Conservation (phyloP, 2,888 invertebrate genomes). For the Bellardia pandia region DNA sequence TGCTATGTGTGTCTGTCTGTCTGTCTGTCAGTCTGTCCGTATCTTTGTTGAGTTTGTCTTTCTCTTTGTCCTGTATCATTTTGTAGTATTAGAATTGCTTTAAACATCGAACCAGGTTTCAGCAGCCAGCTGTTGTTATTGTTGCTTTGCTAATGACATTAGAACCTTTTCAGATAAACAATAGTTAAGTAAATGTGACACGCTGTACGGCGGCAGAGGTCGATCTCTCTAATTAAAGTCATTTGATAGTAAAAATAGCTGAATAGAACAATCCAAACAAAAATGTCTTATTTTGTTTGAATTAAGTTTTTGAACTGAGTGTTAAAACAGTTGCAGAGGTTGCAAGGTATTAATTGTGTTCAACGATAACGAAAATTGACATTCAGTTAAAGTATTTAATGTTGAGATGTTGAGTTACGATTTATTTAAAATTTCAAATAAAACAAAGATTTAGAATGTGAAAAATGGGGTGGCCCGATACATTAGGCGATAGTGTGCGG, state of each 20-base stretch:
- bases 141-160: constrained; percentile 58
- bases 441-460: no score
- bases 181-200: constrained; percentile 62
- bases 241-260: constrained; percentile 29
- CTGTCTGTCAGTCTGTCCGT: not conserved
- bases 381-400: not conserved
- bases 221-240: constrained; percentile 70
- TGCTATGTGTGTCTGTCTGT: constrained; percentile 54
- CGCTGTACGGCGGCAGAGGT: constrained; percentile 51
- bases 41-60: constrained; percentile 7
- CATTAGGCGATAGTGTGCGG: no score
- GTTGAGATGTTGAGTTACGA: not conserved
- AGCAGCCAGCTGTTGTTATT: constrained; percentile 40
- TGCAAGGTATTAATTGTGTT: constrained; percentile 14
- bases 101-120: not conserved
- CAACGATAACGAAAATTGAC: not conserved
- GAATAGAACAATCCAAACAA: not conserved
- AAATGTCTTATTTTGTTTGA: constrained; percentile 62
- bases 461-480: no score
- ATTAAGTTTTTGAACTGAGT: constrained; percentile 11
- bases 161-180: constrained; percentile 68
- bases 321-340: not conserved
- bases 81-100: not conserved
- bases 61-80: constrained; percentile 2
- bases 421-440: no score